A percentile compares a stretch with the other conserved stretches of the same genome.
These are phyloP conservation scores for Lutraria rhynchaena DNA, from an alignment of 1,140 invertebrate genomes.

Conservation along the genomic window DNA sequence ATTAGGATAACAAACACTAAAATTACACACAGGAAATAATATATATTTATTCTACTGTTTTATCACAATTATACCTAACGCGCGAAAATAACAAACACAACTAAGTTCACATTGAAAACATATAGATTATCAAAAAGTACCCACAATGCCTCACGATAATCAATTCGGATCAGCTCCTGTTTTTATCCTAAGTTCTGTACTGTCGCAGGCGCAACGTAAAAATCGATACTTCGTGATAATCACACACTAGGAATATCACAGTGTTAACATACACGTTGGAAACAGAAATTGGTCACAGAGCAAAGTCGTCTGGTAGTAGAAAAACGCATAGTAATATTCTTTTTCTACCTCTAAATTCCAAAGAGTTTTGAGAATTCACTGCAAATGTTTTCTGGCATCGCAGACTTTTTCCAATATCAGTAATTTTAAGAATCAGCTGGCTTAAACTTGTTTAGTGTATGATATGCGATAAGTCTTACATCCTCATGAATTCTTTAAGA, in stretches of 20 bases:
- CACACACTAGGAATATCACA: not conserved
- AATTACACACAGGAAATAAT: constrained; percentile 12
- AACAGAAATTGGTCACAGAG: constrained; percentile 28
- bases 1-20: constrained; percentile 29
- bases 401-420: no score
- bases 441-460: no score
- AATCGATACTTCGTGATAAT: constrained; percentile 45
- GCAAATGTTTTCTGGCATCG: no score
- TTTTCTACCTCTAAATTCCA: no score
- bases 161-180: constrained; percentile 39
- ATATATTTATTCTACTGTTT: constrained; percentile 1
- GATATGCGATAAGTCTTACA: no score
- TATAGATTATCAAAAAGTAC: constrained; percentile 44
- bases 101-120: not conserved
- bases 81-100: not conserved
- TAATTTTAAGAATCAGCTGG: no score
- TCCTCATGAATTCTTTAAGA: no score
- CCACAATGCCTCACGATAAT: constrained; percentile 48
- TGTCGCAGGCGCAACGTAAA: constrained; percentile 35
- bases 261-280: constrained; percentile 26
- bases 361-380: no score
- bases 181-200: constrained; percentile 25
- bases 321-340: constrained; percentile 17
- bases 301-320: not conserved
- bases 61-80: not conserved